A percentile compares a stretch with the other conserved stretches of the same genome.
phyloP scores from a whole-genome alignment of 2,113 vertebrate genomes.

The Regulus satrapa region DNA sequence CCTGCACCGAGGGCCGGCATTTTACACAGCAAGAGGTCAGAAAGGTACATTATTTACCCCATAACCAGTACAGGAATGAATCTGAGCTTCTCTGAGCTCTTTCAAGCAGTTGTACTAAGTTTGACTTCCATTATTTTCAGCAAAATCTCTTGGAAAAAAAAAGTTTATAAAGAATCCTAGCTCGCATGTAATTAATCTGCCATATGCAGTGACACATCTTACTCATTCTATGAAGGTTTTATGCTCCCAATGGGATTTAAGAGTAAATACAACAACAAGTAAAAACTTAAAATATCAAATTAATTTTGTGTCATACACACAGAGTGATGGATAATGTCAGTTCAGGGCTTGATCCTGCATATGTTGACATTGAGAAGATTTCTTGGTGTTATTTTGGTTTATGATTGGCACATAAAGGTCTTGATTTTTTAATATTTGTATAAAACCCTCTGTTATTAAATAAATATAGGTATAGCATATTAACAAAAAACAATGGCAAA shows the following conservation, averaged over 20 bases:
- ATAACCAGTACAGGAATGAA: background rate
- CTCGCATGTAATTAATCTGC: background rate
- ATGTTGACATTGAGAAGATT: background rate
- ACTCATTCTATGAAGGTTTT: background rate
- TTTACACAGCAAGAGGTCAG: background rate
- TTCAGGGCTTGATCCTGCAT: background rate
- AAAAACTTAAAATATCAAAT: conserved; percentile 10
- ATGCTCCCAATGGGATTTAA: background rate
- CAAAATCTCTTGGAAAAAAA: background rate
- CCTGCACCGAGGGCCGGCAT: fast-evolving
- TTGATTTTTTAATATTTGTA: background rate
- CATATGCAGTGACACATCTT: background rate
- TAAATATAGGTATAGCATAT: background rate
- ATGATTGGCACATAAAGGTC: background rate
- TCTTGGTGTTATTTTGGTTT: background rate
- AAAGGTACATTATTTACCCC: background rate
- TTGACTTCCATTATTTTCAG: background rate
- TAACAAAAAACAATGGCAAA: background rate
- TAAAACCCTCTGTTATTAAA: background rate
- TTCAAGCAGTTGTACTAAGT: background rate
- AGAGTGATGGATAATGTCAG: background rate
- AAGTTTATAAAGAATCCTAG: background rate
- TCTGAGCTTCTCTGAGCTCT: background rate
- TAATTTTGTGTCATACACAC: background rate
- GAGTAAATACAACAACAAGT: background rate